Percentiles rank a stretch among this genome's conserved stretches.
These are phyloP conservation scores for Oplegnathus fasciatus DNA, from an alignment of 2,113 vertebrate genomes.

Conservation along the genomic window DNA sequence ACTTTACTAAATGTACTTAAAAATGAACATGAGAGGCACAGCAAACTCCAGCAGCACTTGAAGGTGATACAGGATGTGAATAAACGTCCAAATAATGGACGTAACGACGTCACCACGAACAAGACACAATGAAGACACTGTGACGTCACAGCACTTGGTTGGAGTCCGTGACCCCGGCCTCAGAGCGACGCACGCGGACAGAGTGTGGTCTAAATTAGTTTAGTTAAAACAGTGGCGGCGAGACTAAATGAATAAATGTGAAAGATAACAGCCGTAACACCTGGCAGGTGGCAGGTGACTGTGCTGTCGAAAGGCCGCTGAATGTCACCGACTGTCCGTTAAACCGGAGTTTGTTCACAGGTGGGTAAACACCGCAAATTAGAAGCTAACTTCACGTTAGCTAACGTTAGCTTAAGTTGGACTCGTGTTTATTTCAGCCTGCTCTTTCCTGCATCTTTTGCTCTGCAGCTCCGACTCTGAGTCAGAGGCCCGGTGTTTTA, in stretches of 20 bases:
- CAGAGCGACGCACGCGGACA: neutral
- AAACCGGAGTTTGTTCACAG: neutral
- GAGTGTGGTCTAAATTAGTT: neutral
- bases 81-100: no score
- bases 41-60: no score
- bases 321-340: neutral
- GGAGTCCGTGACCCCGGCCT: neutral
- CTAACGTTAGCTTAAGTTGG: neutral
- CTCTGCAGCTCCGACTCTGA: neutral
- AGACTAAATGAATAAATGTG: no score
- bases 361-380: neutral
- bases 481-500: neutral
- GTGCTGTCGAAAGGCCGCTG: neutral
- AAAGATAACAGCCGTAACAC: no score
- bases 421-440: neutral
- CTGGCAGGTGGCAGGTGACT: neutral
- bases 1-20: no score
- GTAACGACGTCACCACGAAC: no score
- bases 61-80: no score
- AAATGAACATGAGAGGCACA: no score
- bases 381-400: neutral
- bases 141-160: neutral
- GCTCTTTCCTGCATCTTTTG: rapidly evolving
- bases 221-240: neutral
- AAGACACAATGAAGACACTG: neutral